Evolutionary conservation across 2,888 invertebrate genomes (phyloP).

Genomic region (Orthosia incerta): DNA sequence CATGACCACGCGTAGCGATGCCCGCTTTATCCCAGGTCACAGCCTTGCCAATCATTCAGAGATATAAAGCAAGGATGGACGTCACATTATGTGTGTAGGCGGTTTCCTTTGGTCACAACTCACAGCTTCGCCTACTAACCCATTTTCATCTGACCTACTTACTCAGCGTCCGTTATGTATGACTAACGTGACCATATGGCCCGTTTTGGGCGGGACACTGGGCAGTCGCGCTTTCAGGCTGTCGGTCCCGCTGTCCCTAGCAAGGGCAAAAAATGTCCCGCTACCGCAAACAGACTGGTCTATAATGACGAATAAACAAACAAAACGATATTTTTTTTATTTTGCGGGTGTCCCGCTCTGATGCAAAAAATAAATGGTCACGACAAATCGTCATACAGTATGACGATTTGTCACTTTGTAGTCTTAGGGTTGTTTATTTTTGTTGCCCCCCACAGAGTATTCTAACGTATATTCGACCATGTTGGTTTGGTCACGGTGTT

Average conservation of each 20-base stretch:
- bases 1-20: not conserved
- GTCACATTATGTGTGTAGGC: slow-evolving; percentile 20
- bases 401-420: not conserved
- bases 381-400: no score
- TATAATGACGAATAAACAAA: no score
- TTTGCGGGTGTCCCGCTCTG: no score
- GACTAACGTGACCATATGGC: no score
- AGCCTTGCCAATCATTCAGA: not conserved
- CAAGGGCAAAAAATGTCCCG: no score
- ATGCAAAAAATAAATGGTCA: no score
- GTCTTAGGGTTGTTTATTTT: not conserved
- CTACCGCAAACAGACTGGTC: no score
- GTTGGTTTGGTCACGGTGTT: not conserved
- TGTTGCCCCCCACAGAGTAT: not conserved
- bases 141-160: slow-evolving; percentile 37
- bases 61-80: not conserved
- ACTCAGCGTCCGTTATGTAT: not conserved
- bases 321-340: no score
- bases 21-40: not conserved
- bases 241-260: no score
- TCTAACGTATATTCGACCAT: not conserved
- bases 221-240: no score
- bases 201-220: no score
- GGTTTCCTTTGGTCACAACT: not conserved
- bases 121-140: slow-evolving; percentile 14